Evolutionary conservation across 2,113 vertebrate genomes (phyloP), one percentile per base, ranked within the genome.

Genomic region (Todiramphus chloris): DNA sequence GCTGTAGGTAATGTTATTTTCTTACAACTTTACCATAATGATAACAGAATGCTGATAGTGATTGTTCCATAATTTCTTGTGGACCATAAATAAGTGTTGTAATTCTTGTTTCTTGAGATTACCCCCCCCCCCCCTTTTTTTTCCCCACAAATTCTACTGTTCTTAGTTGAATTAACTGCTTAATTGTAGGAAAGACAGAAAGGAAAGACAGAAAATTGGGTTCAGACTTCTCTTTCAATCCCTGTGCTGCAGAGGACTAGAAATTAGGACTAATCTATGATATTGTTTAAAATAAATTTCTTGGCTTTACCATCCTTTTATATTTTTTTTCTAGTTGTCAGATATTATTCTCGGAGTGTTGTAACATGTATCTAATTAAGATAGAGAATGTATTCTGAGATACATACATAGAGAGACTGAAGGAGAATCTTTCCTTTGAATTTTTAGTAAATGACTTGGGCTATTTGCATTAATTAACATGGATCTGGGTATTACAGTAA

Each of bases 391-490:
- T 60, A 13, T 84, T 90, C 39, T n/a, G 13, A 76, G 8, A 53
- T 31, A 16, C 1, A 13, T 43, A 17, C 14, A 30, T 0, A 62
- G 8, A 63, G 9, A 73, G 5, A 10, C 23, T 7, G 56, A 41
- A 64, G n/a, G 43, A 3, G 3, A 31, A 14, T 67, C 1, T 48
- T 60, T 64, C 18, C 13, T 91, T 72, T 44, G n/a, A 48, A 33
- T 77, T 93, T 94, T 94, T 41, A 59, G 55, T 62, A 39, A 55
- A 19, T 4, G 33, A 14, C 24, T 87, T 3, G 41, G 16, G 7
- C 10, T 85, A 5, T 63, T 84, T 96, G 18, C 37, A 85, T 72
- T 85, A 59, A 39, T 74, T 73, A 80, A 8, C 7, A 24, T 31
- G 67, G 25, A 46, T 63, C 43, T 86, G 55, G 20, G 11, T 59